Percentiles rank a stretch among this genome's conserved stretches.
phyloP scores from a whole-genome alignment of 2,797 vertebrate species.

The Zenarchopterus dispar region DNA sequence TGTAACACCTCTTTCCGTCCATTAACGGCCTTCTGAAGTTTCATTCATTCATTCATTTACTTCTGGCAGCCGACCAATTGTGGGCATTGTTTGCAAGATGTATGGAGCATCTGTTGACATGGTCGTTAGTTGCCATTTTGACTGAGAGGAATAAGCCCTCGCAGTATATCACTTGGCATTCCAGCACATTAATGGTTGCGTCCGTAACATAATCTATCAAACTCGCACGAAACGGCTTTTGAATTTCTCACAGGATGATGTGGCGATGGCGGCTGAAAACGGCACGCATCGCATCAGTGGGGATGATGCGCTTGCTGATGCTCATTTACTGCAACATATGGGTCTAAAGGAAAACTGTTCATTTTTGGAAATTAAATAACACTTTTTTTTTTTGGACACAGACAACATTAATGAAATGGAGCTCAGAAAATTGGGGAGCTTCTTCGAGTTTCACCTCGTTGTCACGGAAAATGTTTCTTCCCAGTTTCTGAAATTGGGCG shows the following conservation, averaged over 20 bases:
- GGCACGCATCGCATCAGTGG: constrained; percentile 16
- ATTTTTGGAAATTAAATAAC: no score
- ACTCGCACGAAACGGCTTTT: constrained; percentile 59
- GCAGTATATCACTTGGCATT: constrained; percentile 73
- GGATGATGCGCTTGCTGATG: constrained; percentile 28
- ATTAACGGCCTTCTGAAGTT: constrained; percentile 75
- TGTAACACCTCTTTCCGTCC: constrained; percentile 75
- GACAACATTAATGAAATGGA: no score
- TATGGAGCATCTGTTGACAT: constrained; percentile 76
- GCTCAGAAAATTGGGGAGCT: no score
- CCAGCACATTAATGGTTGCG: constrained; percentile 66
- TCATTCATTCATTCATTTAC: constrained; percentile 77
- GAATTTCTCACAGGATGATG: constrained; percentile 58
- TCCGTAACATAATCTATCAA: constrained; percentile 72
- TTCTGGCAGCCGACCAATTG: constrained; percentile 71
- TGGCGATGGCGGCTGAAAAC: constrained; percentile 48
- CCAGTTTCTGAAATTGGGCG: no score
- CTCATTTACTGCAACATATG: not conserved
- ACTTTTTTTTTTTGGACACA: no score
- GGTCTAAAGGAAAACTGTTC: not conserved
- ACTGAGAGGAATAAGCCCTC: constrained; percentile 70
- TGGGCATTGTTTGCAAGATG: constrained; percentile 75
- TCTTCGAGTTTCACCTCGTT: no score
- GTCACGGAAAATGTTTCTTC: no score
- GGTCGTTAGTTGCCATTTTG: constrained; percentile 76